Base-by-base conservation (phyloP, 2,113 vertebrate species). In the Melanerpes aurifrons region DNA sequence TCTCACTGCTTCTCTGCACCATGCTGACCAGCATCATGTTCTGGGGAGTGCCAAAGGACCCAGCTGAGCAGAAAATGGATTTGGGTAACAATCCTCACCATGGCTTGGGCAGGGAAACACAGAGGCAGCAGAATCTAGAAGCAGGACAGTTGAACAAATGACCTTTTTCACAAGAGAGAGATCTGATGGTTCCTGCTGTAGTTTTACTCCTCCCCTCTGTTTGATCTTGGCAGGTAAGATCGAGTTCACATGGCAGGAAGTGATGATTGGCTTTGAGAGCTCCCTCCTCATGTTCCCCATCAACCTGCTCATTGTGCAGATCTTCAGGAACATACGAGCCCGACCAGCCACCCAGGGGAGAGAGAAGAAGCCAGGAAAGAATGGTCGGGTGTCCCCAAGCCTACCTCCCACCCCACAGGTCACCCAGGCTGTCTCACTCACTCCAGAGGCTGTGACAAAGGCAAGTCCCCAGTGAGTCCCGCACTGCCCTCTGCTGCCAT, bases 1-100 rank as follows among this genome's bases (percentile, higher is more conserved):
- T 99, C 83, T 99, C 99, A 0, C 96, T 99, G 94, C 97, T 99
- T 43, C 98, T 99, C 25, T 99, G 99, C 96, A 99, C 99, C 67
- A 99, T 99, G 99, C 96, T 99, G 89, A 99, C 99, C 72, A 99
- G 98, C 95, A 99, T 99, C 97, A 99, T 99, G 98, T 99, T 99
- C 94, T 99, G 98, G 98, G 99, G 99, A 9, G 97, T 99, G 73
- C 99, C 99, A 54, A 98, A 98, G 79, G 98, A 99, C 85, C 99
- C 99, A 5, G 98, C 98, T 17, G 99, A 99, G 95, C 99, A 99
- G 96, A 99, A 98, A 91, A 99, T 99, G 99, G 99, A 99, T 94
- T 95, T 99, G 87, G 99, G 99, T 99, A 98, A 96, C 43, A 75
- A 57, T 6, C 12, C 7, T 80, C 71, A 29, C 3, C 19, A 9